phyloP scores from a whole-genome alignment of 2,113 vertebrate species.

The Athene noctua region DNA sequence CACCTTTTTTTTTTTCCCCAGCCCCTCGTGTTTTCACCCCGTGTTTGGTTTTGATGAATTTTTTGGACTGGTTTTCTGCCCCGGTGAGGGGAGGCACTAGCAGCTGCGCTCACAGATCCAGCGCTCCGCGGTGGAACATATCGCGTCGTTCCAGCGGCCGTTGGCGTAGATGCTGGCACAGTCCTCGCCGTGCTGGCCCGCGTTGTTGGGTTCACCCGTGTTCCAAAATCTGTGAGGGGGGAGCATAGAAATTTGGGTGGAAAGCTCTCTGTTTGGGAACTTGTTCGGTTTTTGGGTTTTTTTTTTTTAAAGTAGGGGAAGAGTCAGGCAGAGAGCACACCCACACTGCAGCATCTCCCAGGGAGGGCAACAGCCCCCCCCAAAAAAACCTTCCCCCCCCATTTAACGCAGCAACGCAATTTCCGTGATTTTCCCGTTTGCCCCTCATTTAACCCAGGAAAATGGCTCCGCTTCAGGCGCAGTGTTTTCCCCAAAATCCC shows the following conservation, averaged over 20 bases:
- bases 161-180: background rate
- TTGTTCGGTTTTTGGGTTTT: background rate
- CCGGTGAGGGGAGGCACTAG: background rate
- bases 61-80: too few species aligned
- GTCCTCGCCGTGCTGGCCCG: background rate
- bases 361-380: background rate
- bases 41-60: background rate
- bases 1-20: fast-evolving
- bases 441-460: fast-evolving
- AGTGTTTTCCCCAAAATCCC: background rate
- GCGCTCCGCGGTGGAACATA: fast-evolving
- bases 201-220: slow-evolving; percentile 5
- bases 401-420: fast-evolving
- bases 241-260: fast-evolving
- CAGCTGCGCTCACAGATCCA: background rate
- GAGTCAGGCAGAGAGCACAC: too few species aligned
- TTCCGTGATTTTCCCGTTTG: background rate
- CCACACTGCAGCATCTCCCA: background rate
- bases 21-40: background rate
- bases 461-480: fast-evolving
- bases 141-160: background rate
- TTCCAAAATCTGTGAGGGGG: slow-evolving; percentile 29
- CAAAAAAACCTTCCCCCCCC: too few species aligned
- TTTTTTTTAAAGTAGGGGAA: too few species aligned
- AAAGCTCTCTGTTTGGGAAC: background rate